Evolutionary conservation across 2,113 vertebrate genomes (phyloP).

Genomic region (Corythornis vintsioides): DNA sequence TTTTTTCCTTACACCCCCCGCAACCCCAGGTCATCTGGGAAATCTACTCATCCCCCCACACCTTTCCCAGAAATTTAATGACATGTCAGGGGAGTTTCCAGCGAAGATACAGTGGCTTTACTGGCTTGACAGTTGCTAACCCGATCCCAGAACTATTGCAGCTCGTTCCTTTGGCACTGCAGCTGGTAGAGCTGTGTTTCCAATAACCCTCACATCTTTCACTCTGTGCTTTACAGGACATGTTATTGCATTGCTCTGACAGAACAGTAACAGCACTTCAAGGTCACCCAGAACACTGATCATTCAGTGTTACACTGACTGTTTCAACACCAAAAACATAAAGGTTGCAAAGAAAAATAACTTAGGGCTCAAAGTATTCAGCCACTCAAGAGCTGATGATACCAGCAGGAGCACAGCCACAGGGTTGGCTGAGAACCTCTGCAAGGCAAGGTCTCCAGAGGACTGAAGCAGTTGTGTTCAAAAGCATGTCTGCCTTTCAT

Average conservation of each 20-base stretch:
- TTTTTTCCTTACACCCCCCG: fast-evolving
- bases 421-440: fast-evolving
- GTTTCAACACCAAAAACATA: neutral
- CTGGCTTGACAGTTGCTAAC: neutral
- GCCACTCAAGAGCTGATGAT: no score
- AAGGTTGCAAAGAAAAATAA: neutral
- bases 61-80: neutral
- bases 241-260: neutral
- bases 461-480: neutral
- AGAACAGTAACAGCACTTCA: neutral
- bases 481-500: neutral
- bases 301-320: fast-evolving
- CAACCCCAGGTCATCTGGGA: neutral
- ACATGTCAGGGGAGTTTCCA: neutral
- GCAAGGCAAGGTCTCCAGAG: fast-evolving
- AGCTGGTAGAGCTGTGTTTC: neutral
- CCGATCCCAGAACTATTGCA: neutral
- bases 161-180: neutral
- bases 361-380: neutral
- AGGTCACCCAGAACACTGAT: neutral
- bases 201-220: neutral
- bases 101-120: neutral
- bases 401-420: neutral
- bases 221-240: fast-evolving
- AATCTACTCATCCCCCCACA: neutral